Conservation (phyloP, 2,888 invertebrate species). For the Philonicus albiceps region DNA sequence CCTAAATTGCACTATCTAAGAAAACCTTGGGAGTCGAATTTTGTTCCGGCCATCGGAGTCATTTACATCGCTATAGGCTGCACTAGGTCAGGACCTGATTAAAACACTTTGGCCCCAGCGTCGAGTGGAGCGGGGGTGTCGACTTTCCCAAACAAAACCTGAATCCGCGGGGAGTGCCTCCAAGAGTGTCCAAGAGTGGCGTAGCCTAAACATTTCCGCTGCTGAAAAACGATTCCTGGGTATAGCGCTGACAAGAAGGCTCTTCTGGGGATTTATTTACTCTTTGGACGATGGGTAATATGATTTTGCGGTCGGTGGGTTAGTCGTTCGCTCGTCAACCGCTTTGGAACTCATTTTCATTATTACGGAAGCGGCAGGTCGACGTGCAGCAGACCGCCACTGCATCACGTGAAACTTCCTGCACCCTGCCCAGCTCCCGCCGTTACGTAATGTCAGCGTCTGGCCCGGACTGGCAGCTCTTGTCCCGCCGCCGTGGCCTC, state of each 20-base stretch:
- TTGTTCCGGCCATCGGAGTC: background rate
- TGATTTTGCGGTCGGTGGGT: background rate
- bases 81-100: conserved; percentile 27
- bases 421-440: background rate
- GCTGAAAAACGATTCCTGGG: background rate
- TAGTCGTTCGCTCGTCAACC: background rate
- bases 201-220: conserved; percentile 22
- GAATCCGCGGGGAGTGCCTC: background rate
- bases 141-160: conserved; percentile 5
- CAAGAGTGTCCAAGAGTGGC: background rate
- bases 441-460: background rate
- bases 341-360: background rate
- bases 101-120: background rate
- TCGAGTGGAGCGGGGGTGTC: background rate
- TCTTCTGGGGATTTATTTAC: background rate
- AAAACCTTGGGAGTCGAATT: background rate
- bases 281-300: background rate
- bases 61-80: background rate
- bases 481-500: background rate
- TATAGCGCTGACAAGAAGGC: conserved; percentile 12
- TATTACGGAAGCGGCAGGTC: background rate
- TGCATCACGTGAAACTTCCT: background rate
- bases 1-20: background rate
- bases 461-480: background rate
- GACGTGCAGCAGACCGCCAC: background rate